Base-by-base conservation (phyloP, 2,888 invertebrate genomes). In the Blastobasis adustella region DNA sequence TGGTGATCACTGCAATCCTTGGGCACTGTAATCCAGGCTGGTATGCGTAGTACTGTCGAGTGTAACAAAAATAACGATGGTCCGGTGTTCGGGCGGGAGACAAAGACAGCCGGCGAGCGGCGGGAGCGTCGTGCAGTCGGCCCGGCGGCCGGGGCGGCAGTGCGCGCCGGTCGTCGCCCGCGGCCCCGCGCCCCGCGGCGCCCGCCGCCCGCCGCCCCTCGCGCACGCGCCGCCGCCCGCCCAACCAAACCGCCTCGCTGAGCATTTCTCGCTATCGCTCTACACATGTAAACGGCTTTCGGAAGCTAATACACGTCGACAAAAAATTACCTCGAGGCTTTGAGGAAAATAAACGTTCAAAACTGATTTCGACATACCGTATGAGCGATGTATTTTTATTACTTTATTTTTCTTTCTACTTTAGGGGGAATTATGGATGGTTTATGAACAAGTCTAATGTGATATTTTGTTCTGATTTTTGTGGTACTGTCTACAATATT, bases 1-100 rank as follows among this genome's bases (percentile, higher is more conserved):
- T 56, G 50, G 54, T 63, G 58, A 65, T 67, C 87, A 88, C 88
- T 88, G 88, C 86, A 87, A 86, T 88, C 87, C 87, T 70, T 70
- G 58, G 61, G 63, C 87, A 88, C 87, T 87, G 87, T 68, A 87
- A 88, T 88, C 87, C 87, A 82, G 59, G 58, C 65, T 63, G 66
- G 64, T 62, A 69, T 76, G 67, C 67, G 68, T 60, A 55, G 58
- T 65, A 57, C 58, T 60, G 63, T 69, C 58, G 57, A 62, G 67
- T 62, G 60, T 59, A 73, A 74, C 72, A 72, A 79, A 84, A 83
- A 83, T 82, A 82, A 76, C 74, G 71, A 73, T 61, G 63, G 69
- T 69, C 71, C 72, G 77, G 68, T 68, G 63, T 60, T 61, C 69
- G 73, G 65, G 65, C 67, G 62, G 61, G 63, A 75, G 74, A 82